Percentiles rank a stretch among this genome's conserved stretches.
Evolutionary conservation across 2,797 vertebrate genomes (phyloP).

Genomic region (Amblyraja radiata): DNA sequence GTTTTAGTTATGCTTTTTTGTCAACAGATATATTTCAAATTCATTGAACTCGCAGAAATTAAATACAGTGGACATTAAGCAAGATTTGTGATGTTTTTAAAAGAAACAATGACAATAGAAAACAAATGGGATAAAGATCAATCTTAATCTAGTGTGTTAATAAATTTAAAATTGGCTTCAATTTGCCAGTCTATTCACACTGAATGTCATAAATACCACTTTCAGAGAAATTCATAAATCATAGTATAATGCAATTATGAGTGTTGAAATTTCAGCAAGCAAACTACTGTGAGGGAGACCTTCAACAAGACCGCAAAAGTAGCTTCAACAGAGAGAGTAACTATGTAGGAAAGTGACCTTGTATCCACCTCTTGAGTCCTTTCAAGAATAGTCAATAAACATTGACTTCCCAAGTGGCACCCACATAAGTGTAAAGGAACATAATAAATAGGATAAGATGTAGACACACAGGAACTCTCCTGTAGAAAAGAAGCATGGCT

Average conservation of each 20-base stretch:
- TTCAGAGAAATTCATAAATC: constrained; percentile 74
- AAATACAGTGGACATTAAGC: background rate
- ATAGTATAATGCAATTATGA: constrained; percentile 68
- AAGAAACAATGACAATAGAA: background rate
- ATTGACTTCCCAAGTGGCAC: too few relatives aligned
- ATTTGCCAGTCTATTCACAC: constrained; percentile 52
- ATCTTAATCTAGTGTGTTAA: background rate
- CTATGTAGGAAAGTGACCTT: too few relatives aligned
- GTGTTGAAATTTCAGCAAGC: constrained; percentile 69
- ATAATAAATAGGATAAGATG: too few relatives aligned
- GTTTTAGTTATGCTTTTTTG: background rate
- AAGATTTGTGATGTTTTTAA: background rate
- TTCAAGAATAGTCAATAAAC: too few relatives aligned
- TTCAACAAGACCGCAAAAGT: too few relatives aligned
- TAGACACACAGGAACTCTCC: too few relatives aligned
- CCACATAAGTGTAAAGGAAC: too few relatives aligned
- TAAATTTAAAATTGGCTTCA: constrained; percentile 18
- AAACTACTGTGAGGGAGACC: constrained; percentile 47
- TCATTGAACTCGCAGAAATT: background rate
- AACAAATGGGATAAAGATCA: background rate
- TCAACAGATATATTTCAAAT: background rate
- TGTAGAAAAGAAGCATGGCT: too few relatives aligned
- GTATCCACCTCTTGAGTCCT: too few relatives aligned
- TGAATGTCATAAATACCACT: constrained; percentile 67
- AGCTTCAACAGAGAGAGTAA: too few relatives aligned